Percentiles rank a stretch among this genome's conserved stretches.
Conservation (phyloP, 2,888 invertebrate species). For the Andricus quercusramuli region DNA sequence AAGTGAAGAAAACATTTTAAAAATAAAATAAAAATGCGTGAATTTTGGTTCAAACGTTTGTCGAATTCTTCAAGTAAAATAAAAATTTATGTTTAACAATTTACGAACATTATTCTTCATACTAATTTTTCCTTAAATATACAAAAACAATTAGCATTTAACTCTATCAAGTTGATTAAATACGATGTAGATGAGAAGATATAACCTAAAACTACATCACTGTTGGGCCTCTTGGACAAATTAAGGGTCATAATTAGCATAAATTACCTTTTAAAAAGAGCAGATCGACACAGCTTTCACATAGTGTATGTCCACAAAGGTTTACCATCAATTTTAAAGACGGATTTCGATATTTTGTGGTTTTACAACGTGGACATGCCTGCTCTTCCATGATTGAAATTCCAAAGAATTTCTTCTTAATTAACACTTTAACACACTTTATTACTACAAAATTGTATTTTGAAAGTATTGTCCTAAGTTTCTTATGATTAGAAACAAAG, state of each 20-base stretch:
- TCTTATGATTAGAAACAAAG: neutral
- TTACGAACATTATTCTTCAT: neutral
- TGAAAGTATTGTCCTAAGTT: neutral
- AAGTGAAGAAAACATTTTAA: too few relatives aligned
- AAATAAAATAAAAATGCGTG: too few relatives aligned
- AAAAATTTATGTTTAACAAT: neutral
- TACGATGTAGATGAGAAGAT: neutral
- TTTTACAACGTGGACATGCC: slow-evolving; percentile 97
- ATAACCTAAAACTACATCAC: neutral
- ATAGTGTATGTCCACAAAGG: slow-evolving; percentile 97
- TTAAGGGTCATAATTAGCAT: neutral
- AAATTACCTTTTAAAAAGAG: slow-evolving; percentile 95
- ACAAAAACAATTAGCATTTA: neutral
- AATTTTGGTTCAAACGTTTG: too few relatives aligned
- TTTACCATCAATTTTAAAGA: slow-evolving; percentile 98
- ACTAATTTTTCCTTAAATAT: neutral
- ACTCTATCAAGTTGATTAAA: neutral
- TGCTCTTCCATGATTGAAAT: slow-evolving; percentile 81
- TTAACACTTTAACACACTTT: neutral
- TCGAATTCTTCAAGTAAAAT: too few relatives aligned
- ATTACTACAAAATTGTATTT: neutral
- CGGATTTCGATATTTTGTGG: slow-evolving; percentile 97
- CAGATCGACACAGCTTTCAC: slow-evolving; percentile 98
- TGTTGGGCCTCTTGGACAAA: neutral
- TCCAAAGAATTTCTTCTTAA: neutral